Conservation (phyloP, 2,113 vertebrate species). For the Dasyurus viverrinus region DNA sequence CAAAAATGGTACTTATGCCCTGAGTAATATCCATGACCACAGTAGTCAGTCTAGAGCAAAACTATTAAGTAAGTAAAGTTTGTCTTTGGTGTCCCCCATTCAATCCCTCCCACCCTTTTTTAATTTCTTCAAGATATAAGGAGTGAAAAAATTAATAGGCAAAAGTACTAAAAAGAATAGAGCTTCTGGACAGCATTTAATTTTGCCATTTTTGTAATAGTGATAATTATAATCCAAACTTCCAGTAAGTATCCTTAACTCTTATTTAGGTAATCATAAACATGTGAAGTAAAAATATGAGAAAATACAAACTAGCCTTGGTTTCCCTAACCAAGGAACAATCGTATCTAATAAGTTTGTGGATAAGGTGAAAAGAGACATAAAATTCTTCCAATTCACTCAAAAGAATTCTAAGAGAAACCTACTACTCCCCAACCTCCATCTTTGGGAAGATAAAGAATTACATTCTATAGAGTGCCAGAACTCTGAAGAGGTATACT, state of each 20-base stretch:
- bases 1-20: not conserved
- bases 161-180: conserved; percentile 32
- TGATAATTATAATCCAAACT: not conserved
- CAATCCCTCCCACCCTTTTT: not conserved
- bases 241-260: not conserved
- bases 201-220: conserved; percentile 9
- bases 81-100: not conserved
- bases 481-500: too few species aligned
- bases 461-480: not conserved
- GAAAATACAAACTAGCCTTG: not conserved
- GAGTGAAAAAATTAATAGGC: conserved; percentile 6
- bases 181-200: not conserved
- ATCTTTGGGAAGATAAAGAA: not conserved
- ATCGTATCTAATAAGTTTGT: not conserved
- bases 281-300: not conserved
- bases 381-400: not conserved
- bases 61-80: not conserved
- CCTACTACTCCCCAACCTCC: not conserved
- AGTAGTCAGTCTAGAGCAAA: not conserved
- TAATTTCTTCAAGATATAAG: not conserved
- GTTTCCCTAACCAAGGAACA: not conserved
- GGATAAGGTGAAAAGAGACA: not conserved
- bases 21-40: not conserved
- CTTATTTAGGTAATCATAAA: not conserved
- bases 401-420: not conserved